These are phyloP conservation scores for Cancer borealis DNA, from an alignment of 2,888 invertebrate species.

Conservation along the genomic window DNA sequence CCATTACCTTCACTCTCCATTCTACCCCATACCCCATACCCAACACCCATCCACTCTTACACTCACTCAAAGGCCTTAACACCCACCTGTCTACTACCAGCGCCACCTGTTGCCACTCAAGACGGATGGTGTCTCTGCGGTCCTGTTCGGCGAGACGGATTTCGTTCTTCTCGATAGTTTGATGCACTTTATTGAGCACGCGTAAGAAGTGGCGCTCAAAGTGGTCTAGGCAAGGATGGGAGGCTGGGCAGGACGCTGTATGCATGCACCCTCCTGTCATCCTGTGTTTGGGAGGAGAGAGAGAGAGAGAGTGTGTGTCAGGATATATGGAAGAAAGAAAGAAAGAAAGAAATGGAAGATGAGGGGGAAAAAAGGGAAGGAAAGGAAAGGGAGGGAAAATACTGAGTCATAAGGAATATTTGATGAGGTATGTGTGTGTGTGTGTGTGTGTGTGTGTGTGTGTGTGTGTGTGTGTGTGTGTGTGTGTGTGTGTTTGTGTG, in stretches of 20 bases:
- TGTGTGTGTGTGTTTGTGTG: slow-evolving; percentile 37
- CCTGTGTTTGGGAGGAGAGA: neutral
- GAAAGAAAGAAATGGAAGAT: neutral
- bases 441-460: neutral
- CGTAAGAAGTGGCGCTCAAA: slow-evolving; percentile 82
- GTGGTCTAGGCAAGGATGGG: slow-evolving; percentile 69
- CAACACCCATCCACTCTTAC: neutral
- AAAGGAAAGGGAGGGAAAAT: slow-evolving; percentile 23
- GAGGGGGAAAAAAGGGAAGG: neutral
- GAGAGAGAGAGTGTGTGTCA: neutral
- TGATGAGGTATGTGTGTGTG: neutral
- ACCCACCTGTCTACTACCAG: slow-evolving; percentile 81
- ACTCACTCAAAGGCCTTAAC: slow-evolving; percentile 43
- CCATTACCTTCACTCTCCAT: too few species aligned
- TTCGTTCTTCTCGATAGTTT: slow-evolving; percentile 82
- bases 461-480: slow-evolving; percentile 21
- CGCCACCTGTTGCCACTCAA: slow-evolving; percentile 80
- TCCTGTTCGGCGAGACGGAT: slow-evolving; percentile 80
- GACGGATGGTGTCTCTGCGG: neutral
- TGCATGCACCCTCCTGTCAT: slow-evolving; percentile 34
- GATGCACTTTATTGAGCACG: slow-evolving; percentile 82
- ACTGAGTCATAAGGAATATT: neutral
- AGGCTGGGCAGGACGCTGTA: slow-evolving; percentile 56
- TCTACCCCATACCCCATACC: neutral
- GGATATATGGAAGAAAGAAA: neutral